Conservation (phyloP, 2,888 invertebrate species). For the Lithophane ornitopus region DNA sequence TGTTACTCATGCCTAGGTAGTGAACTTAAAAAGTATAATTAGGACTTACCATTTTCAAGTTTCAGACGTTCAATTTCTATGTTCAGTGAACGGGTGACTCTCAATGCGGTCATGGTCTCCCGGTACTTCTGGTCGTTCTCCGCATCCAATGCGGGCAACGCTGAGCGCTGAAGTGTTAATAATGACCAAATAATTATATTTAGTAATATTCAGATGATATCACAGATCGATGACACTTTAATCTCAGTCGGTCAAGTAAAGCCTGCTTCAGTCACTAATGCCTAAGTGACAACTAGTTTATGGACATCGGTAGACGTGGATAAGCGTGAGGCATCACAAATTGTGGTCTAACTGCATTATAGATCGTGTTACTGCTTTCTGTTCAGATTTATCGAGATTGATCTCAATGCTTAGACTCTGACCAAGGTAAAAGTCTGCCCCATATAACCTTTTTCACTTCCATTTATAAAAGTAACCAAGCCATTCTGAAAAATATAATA, state of each 20-base stretch:
- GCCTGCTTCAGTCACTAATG: not conserved
- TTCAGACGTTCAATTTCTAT: slow-evolving; percentile 66
- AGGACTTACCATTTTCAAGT: slow-evolving; percentile 60
- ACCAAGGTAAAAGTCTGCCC: not conserved
- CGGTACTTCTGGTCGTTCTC: slow-evolving; percentile 80
- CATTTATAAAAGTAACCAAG: not conserved
- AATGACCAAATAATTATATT: no score
- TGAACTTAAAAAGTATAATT: not conserved
- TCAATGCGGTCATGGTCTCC: slow-evolving; percentile 75
- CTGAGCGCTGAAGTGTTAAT: slow-evolving; percentile 71
- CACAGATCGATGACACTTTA: not conserved
- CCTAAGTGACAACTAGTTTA: not conserved
- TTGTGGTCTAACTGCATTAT: not conserved
- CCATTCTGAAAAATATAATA: not conserved
- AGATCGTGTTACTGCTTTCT: not conserved
- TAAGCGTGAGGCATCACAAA: not conserved
- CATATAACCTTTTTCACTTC: not conserved
- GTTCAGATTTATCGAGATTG: not conserved
- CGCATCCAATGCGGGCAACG: slow-evolving; percentile 78
- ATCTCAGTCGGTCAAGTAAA: not conserved
- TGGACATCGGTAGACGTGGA: not conserved
- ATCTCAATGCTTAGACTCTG: no score
- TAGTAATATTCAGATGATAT: not conserved
- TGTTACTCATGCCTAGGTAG: no score
- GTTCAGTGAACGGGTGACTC: slow-evolving; percentile 75